Base-by-base conservation (phyloP, 2,113 vertebrate species). In the Naja naja region DNA sequence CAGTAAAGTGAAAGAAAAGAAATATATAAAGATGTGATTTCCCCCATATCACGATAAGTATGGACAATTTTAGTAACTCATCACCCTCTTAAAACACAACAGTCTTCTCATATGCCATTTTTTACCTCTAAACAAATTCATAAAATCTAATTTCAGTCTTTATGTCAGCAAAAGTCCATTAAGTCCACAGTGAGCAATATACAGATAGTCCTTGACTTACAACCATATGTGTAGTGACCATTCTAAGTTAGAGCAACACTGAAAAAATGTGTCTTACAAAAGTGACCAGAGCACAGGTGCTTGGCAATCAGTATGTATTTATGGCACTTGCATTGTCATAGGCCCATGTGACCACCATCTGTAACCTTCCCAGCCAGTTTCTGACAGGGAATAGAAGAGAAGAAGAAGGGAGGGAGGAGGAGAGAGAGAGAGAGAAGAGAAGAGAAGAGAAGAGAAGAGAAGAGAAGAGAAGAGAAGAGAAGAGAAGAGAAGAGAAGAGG, bases 391-490 rank as follows among this genome's bases (percentile, higher is more conserved):
- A 25, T 23, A 22, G 22, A 58, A 55, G 16, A 4, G 18, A 55
- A 58, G 1, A 0, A 0, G 55, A 58, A 25, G 1, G 22, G 22
- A 56, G 22, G 0, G 16, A 58, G 25, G 47, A 1, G 47, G 9
- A 49, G 8, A 0, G 47, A 49, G 6, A 1, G 55, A 25, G n/a
- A 58, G 55, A 2, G 22, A 18, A 20, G 54, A 8, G 47, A 49
- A 49, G 47, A 9, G 47, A 49, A n/a, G n/a, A n/a, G n/a, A n/a
- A n/a, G n/a, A n/a, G n/a, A n/a, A n/a, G n/a, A n/a, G n/a, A n/a
- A 47, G 47, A 47, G 47, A 49, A 49, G 47, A 49, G 47, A 49
- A 49, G 47, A 49, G 47, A 49, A 49, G 47, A 49, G 47, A 49
- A 49, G 47, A 49, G 47, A 49, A 49, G 47, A 49, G 47, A 49